Evolutionary conservation across 2,797 vertebrate species (phyloP).

Genomic region (Dryobates pubescens): DNA sequence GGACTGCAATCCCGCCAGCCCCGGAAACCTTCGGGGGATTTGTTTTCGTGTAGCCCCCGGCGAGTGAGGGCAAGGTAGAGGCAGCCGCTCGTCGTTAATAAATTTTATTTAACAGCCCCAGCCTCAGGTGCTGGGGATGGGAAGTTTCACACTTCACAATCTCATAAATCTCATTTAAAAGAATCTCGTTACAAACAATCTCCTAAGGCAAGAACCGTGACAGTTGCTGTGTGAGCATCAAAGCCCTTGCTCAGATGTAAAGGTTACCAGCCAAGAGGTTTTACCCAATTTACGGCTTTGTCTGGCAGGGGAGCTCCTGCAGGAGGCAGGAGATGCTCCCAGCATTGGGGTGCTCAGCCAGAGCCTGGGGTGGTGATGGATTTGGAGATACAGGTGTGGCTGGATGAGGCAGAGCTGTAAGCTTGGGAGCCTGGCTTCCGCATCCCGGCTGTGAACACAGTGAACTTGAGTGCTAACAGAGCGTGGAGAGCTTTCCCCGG

Average conservation of each 20-base stretch:
- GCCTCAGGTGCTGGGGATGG: not conserved
- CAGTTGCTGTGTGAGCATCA: not conserved
- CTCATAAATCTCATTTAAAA: not conserved
- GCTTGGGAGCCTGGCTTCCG: not conserved
- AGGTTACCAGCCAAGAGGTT: not conserved
- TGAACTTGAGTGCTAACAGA: not conserved
- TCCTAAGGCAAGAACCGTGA: no score
- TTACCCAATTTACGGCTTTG: accelerated
- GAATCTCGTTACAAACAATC: not conserved
- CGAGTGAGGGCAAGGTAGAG: not conserved
- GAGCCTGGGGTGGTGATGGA: accelerated
- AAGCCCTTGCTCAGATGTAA: accelerated
- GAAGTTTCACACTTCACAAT: no score
- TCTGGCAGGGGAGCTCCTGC: not conserved
- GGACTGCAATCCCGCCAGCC: no score
- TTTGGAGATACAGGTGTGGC: not conserved
- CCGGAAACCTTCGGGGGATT: no score
- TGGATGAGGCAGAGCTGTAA: accelerated
- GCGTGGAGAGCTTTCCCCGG: not conserved
- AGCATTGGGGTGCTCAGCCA: accelerated
- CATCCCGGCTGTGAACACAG: not conserved
- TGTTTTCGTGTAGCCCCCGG: not conserved
- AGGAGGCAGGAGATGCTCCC: accelerated
- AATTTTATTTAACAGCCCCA: not conserved
- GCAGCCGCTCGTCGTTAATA: not conserved